Base-by-base conservation (phyloP, 2,113 vertebrate genomes). In the Monopterus albus region DNA sequence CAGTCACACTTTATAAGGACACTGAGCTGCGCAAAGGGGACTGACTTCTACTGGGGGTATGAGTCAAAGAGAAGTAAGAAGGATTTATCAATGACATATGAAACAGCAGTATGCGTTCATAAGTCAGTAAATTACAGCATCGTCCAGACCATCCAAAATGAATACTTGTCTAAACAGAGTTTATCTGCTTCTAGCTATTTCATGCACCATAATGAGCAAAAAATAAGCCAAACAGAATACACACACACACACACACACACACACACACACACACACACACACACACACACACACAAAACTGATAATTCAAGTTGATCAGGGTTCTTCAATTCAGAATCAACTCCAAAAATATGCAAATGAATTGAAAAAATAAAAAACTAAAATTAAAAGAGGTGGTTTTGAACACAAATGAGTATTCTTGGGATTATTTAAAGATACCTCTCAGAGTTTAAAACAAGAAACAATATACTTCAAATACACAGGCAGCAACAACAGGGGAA, bases 401-500 rank as follows among this genome's bases (percentile, higher is more conserved):
- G 7, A 64, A 31, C 20, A 45, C n/a, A 38, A 23, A 18, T 10
- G n/a, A 57, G 29, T 0, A 33, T 42, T 35, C 12, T 26, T 28
- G 11, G 36, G 6, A 17, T 20, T 14, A 29, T 35, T 50, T 18
- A 20, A 10, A 72, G 13, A 45, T 28, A 36, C n/a, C 11, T 40
- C 7, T 26, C 23, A 69, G 13, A 26, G 2, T n/a, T n/a, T n/a
- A 28, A 49, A 56, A 50, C 17, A 18, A 58, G 15, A 42, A 52
- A 18, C 4, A 72, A 43, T 21, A 5, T 28, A 52, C 7, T 51
- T 57, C 7, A 45, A 42, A 43, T 23, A 53, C n/a, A 39, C 74
- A 77, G 55, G 60, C 71, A 83, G 63, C 64, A 77, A 71, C 39
- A 72, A 71, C 17, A 51, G 21, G 33, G 55, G 62, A 83, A 87